These are phyloP conservation scores for Carapus acus DNA, from an alignment of 2,797 vertebrate genomes.

Conservation along the genomic window DNA sequence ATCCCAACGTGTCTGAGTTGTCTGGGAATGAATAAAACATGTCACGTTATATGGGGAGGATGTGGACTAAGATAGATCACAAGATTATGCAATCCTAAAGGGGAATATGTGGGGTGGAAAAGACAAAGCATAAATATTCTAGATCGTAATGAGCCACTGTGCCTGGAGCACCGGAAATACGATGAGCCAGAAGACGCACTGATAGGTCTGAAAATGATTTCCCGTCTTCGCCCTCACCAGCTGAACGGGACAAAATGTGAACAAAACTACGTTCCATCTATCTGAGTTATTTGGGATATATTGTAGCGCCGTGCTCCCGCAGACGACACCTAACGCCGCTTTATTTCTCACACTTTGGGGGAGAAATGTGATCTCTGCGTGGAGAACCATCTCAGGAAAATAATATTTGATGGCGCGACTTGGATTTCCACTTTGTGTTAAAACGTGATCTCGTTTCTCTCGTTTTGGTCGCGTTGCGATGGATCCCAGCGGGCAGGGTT, in stretches of 20 bases:
- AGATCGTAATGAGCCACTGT: conserved; percentile 30
- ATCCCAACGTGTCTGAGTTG: conserved; percentile 20
- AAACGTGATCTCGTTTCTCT: no score
- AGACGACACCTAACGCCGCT: not conserved
- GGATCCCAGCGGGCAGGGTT: no score
- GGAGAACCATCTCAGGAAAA: no score
- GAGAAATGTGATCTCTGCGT: no score
- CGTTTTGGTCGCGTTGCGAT: no score
- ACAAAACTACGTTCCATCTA: conserved; percentile 6
- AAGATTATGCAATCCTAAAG: conserved; percentile 22
- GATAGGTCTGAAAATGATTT: conserved; percentile 15
- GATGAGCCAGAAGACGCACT: conserved; percentile 17
- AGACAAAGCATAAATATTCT: conserved; percentile 30
- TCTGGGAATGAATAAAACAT: conserved; percentile 36
- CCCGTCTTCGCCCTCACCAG: conserved; percentile 7
- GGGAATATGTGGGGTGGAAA: not conserved
- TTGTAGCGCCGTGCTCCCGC: not conserved
- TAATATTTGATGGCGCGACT: no score
- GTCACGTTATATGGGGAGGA: conserved; percentile 35
- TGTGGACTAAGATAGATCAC: conserved; percentile 22
- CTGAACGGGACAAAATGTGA: conserved; percentile 1
- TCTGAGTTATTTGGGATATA: not conserved
- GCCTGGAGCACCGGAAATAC: conserved; percentile 26
- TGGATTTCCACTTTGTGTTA: no score
- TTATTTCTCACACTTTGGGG: no score